Conservation (phyloP, 2,888 invertebrate genomes). For the Sinelater perroti region DNA sequence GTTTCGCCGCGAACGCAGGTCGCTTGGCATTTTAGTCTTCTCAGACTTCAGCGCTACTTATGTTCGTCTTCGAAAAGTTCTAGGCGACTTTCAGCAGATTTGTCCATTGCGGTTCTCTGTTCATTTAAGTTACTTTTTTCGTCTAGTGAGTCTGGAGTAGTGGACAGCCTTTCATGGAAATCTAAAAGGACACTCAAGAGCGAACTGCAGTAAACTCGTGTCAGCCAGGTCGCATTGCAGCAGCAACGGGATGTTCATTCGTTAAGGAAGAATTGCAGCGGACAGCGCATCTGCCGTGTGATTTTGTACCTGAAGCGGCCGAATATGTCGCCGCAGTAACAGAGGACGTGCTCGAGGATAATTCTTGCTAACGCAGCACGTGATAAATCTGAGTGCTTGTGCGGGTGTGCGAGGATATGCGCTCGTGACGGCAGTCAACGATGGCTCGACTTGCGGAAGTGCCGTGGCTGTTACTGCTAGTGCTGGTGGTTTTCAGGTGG, state of each 20-base stretch:
- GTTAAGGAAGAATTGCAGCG: slow-evolving; percentile 10
- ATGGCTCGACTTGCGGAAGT: slow-evolving; percentile 23
- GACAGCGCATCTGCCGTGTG: not conserved
- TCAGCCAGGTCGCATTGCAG: slow-evolving; percentile 23
- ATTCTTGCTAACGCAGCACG: slow-evolving; percentile 19
- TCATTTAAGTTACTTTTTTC: no score
- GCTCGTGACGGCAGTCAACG: slow-evolving; percentile 20
- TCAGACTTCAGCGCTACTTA: no score
- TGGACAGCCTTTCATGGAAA: no score
- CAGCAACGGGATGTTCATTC: slow-evolving; percentile 10
- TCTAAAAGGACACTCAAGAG: no score
- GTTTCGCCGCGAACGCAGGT: not conserved
- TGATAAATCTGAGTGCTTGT: slow-evolving; percentile 22
- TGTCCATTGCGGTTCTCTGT: no score
- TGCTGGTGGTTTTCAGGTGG: slow-evolving; percentile 15
- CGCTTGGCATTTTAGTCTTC: no score
- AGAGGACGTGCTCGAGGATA: slow-evolving; percentile 18
- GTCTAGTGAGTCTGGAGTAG: no score
- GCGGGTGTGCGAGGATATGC: slow-evolving; percentile 23
- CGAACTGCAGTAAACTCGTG: slow-evolving; percentile 9
- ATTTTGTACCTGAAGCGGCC: not conserved
- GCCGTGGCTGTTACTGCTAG: slow-evolving; percentile 20
- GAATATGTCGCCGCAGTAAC: slow-evolving; percentile 12
- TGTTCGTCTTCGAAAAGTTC: no score
- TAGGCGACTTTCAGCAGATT: no score